Percentiles rank a stretch among this genome's conserved stretches.
Conservation (phyloP, 1,140 invertebrate genomes). For the Eumaeus atala region DNA sequence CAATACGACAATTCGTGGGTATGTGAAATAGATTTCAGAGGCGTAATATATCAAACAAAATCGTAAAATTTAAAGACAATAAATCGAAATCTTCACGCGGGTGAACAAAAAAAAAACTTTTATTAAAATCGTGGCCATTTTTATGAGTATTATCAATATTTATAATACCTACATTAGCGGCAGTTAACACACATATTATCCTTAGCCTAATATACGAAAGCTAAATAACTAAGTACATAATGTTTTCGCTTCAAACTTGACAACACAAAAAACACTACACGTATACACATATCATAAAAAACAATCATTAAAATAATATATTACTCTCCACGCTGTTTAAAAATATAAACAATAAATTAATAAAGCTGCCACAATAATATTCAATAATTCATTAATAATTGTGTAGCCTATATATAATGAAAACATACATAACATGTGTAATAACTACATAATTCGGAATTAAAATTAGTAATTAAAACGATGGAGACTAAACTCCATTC, state of each 20-base stretch:
- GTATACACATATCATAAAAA: conserved; percentile 3
- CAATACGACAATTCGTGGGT: too few relatives aligned
- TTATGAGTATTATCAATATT: conserved; percentile 12
- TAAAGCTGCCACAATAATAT: conserved; percentile 1
- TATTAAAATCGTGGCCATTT: conserved; percentile 3
- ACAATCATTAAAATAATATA: conserved; percentile 7
- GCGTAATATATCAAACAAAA: too few relatives aligned
- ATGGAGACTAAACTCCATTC: not conserved
- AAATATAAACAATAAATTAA: conserved; percentile 1
- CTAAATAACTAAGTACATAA: conserved; percentile 19
- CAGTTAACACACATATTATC: not conserved
- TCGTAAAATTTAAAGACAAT: too few relatives aligned
- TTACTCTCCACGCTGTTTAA: not conserved
- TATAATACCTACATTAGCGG: not conserved
- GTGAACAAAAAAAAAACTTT: not conserved
- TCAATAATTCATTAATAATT: not conserved
- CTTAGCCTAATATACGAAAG: conserved; percentile 14
- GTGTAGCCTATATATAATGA: not conserved
- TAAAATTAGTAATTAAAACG: not conserved
- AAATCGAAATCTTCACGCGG: not conserved
- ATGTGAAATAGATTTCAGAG: too few relatives aligned
- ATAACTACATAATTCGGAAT: not conserved
- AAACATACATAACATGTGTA: not conserved
- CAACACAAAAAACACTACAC: conserved; percentile 8
- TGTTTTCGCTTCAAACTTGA: not conserved